These are phyloP conservation scores for Agrochola lychnidis DNA, from an alignment of 2,888 invertebrate genomes.

Conservation along the genomic window DNA sequence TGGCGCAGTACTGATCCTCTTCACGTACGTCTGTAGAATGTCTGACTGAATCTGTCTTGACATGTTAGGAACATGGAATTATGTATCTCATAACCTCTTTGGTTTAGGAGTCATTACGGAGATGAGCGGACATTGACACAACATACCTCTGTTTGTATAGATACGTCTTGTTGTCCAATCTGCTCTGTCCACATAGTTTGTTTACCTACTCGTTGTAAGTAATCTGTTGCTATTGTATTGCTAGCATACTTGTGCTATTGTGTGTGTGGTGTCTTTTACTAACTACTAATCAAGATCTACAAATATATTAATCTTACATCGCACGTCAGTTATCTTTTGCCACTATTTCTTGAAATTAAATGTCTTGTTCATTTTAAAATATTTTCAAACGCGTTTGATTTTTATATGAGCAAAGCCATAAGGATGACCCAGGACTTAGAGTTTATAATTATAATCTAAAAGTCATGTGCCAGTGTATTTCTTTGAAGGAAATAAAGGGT, in stretches of 20 bases:
- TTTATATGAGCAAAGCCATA: too few species aligned
- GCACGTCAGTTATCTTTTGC: neutral
- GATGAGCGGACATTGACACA: conserved; percentile 38
- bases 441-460: neutral
- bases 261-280: neutral
- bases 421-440: neutral
- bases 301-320: neutral
- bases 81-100: neutral
- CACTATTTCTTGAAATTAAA: neutral
- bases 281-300: conserved; percentile 8
- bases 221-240: conserved; percentile 9
- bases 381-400: neutral
- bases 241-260: too few species aligned
- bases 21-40: neutral
- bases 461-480: neutral
- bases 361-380: too few species aligned
- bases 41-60: neutral
- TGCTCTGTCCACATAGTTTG: conserved; percentile 41
- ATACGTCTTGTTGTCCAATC: conserved; percentile 29
- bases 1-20: neutral
- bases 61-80: neutral
- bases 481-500: neutral
- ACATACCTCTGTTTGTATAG: neutral
- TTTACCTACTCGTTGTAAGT: neutral
- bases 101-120: conserved; percentile 21